Conservation (phyloP, 2,888 invertebrate species). For the Penaeus monodon region DNA sequence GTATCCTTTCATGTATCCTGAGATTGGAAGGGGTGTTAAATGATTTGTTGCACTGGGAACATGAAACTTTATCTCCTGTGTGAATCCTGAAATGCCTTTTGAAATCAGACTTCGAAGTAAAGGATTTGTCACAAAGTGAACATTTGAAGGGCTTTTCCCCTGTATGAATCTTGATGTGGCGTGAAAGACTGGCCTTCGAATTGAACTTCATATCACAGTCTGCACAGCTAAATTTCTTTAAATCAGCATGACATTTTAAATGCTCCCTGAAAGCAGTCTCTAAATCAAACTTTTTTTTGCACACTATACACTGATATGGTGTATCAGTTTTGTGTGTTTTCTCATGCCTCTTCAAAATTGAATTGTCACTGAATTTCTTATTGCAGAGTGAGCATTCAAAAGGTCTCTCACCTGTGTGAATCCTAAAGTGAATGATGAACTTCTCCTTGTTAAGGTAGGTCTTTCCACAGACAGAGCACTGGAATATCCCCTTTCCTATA, state of each 20-base stretch:
- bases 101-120: background rate
- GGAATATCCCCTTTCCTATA: too few species aligned
- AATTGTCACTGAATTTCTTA: background rate
- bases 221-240: background rate
- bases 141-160: background rate
- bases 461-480: too few species aligned
- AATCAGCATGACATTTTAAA: constrained; percentile 1
- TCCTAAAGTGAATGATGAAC: too few species aligned
- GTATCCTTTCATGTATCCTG: too few species aligned
- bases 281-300: background rate
- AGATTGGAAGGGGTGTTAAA: too few species aligned
- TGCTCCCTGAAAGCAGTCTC: background rate
- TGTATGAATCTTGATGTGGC: background rate
- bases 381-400: background rate
- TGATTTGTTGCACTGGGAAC: too few species aligned
- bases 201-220: background rate
- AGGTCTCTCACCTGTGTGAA: background rate
- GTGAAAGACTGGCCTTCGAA: background rate
- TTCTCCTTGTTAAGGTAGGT: too few species aligned
- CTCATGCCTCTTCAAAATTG: background rate
- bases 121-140: background rate
- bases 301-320: background rate
- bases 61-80: background rate
- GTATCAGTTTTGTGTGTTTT: background rate
- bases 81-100: constrained; percentile 6